These are phyloP conservation scores for Spilosoma lubricipeda DNA, from an alignment of 2,888 invertebrate species.

Conservation along the genomic window DNA sequence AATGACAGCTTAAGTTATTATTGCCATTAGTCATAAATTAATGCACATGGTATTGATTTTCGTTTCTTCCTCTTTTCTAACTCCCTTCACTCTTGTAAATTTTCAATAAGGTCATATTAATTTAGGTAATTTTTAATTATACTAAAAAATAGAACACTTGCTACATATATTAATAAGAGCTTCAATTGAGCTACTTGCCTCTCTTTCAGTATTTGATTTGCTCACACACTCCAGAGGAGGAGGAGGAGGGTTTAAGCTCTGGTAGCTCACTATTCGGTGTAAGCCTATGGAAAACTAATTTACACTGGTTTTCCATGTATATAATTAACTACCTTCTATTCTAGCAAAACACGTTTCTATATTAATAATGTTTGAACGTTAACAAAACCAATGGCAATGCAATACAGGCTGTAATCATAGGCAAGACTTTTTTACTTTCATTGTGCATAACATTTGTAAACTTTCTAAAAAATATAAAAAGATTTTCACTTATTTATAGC, in stretches of 20 bases:
- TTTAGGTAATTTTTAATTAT: neutral
- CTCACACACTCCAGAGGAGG: too few species aligned
- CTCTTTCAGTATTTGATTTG: too few species aligned
- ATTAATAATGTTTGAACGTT: too few species aligned
- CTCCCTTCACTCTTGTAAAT: neutral
- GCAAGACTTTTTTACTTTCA: neutral
- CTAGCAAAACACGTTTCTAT: too few species aligned
- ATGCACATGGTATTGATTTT: neutral
- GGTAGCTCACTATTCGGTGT: too few species aligned
- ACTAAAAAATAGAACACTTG: too few species aligned
- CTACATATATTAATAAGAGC: too few species aligned
- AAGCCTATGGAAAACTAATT: neutral
- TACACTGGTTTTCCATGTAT: neutral
- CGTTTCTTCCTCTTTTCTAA: neutral
- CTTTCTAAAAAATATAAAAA: neutral
- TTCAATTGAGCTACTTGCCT: too few species aligned
- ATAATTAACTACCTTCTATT: neutral
- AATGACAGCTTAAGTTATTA: neutral
- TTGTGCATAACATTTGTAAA: too few species aligned
- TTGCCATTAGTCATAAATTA: neutral
- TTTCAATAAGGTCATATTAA: too few species aligned
- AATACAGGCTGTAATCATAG: neutral
- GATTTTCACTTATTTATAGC: neutral
- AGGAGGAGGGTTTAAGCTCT: too few species aligned
- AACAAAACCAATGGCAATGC: neutral